These are phyloP conservation scores for Phylloscopus collybita DNA, from an alignment of 2,797 vertebrate genomes.

Conservation along the genomic window DNA sequence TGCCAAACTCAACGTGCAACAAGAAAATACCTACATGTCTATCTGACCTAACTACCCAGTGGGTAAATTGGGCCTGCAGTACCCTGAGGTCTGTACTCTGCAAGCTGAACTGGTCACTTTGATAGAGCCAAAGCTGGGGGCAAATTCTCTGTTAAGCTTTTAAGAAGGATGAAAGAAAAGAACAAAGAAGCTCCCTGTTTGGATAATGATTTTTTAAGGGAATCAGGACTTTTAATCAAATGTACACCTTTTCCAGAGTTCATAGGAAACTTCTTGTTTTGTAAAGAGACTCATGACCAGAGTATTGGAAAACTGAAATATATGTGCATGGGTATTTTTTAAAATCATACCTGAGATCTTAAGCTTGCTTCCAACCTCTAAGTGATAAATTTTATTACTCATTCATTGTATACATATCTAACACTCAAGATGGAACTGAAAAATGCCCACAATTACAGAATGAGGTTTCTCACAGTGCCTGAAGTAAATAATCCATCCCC, in stretches of 20 bases:
- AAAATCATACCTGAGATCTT: neutral
- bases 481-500: neutral
- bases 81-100: neutral
- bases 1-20: neutral
- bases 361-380: neutral
- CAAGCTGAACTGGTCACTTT: neutral
- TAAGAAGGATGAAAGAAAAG: neutral
- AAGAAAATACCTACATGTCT: neutral
- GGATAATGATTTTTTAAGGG: neutral
- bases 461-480: conserved; percentile 5
- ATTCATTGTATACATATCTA: neutral
- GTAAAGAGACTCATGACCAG: neutral
- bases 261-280: neutral
- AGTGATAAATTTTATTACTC: neutral
- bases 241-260: neutral
- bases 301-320: neutral
- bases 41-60: neutral
- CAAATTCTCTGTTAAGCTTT: neutral
- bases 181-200: neutral
- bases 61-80: neutral
- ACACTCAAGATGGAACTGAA: neutral
- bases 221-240: neutral
- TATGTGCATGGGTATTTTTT: neutral
- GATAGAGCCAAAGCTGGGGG: neutral
- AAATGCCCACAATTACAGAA: neutral